Percentiles rank a stretch among this genome's conserved stretches.
phyloP scores from a whole-genome alignment of 2,888 invertebrate species.

The Chrysolina oricalcia region DNA sequence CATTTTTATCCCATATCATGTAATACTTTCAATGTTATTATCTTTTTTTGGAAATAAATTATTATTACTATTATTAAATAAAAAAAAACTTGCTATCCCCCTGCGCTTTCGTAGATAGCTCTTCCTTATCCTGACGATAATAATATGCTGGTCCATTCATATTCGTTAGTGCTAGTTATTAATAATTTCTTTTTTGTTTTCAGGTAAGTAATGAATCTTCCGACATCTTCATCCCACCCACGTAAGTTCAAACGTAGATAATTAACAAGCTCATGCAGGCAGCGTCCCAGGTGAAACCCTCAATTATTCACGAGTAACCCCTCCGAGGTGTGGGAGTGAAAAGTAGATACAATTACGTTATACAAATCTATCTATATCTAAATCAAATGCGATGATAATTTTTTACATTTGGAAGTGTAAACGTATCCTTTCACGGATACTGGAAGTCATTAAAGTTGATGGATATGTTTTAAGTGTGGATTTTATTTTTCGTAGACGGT shows the following conservation, averaged over 20 bases:
- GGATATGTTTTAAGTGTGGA: slow-evolving; percentile 16
- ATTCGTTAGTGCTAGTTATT: slow-evolving; percentile 26
- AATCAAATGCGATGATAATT: slow-evolving; percentile 28
- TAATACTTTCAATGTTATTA: too few species aligned
- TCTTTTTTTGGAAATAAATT: too few species aligned
- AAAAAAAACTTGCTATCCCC: too few species aligned
- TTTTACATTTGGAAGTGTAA: slow-evolving; percentile 36
- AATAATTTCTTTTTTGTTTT: slow-evolving; percentile 44
- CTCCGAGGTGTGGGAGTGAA: slow-evolving; percentile 31
- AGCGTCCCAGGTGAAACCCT: slow-evolving; percentile 27
- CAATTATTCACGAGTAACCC: slow-evolving; percentile 28
- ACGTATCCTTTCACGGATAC: slow-evolving; percentile 26
- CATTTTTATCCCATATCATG: too few species aligned
- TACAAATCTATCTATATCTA: slow-evolving; percentile 37
- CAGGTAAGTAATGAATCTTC: slow-evolving; percentile 46
- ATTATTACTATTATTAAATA: too few species aligned
- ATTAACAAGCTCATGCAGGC: slow-evolving; percentile 33
- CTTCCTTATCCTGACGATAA: too few species aligned
- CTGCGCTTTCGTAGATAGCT: too few species aligned
- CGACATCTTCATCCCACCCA: slow-evolving; percentile 38
- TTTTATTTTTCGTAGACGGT: slow-evolving; percentile 13
- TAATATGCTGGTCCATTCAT: background rate
- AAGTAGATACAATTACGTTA: slow-evolving; percentile 38
- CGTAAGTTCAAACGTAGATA: slow-evolving; percentile 38
- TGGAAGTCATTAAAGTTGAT: slow-evolving; percentile 35